Evolutionary conservation across 2,888 invertebrate species (phyloP).

Genomic region (Boloria selene): DNA sequence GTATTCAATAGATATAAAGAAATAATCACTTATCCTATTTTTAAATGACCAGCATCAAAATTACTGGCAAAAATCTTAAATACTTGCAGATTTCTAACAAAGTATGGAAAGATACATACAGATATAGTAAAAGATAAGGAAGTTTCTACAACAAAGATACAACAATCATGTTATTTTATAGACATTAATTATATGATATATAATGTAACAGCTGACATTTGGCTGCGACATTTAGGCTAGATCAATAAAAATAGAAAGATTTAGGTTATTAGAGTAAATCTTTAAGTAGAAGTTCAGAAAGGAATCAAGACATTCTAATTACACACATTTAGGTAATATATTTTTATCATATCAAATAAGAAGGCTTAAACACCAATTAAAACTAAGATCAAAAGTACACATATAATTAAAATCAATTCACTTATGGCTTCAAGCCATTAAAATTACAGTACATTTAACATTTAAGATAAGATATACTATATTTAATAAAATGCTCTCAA

Average conservation of each 20-base stretch:
- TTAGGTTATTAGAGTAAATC: conserved; percentile 1
- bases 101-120: conserved; percentile 3
- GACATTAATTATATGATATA: conserved; percentile 6
- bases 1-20: neutral
- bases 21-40: conserved; percentile 33
- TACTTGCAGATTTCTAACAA: neutral
- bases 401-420: conserved; percentile 3
- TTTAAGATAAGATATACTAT: conserved; percentile 4
- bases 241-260: conserved; percentile 11
- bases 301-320: conserved; percentile 1
- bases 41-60: conserved; percentile 52
- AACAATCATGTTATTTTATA: conserved; percentile 17
- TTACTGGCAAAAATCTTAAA: conserved; percentile 38
- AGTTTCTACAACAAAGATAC: conserved; percentile 9
- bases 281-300: conserved; percentile 6
- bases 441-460: neutral
- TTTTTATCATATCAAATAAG: neutral
- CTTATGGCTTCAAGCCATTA: conserved; percentile 9
- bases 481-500: conserved; percentile 12
- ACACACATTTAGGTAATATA: neutral
- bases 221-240: conserved; percentile 8
- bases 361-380: neutral
- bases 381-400: neutral
- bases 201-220: neutral
- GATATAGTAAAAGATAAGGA: conserved; percentile 28